Base-by-base conservation (phyloP, 2,888 invertebrate genomes). In the Macaria notata region DNA sequence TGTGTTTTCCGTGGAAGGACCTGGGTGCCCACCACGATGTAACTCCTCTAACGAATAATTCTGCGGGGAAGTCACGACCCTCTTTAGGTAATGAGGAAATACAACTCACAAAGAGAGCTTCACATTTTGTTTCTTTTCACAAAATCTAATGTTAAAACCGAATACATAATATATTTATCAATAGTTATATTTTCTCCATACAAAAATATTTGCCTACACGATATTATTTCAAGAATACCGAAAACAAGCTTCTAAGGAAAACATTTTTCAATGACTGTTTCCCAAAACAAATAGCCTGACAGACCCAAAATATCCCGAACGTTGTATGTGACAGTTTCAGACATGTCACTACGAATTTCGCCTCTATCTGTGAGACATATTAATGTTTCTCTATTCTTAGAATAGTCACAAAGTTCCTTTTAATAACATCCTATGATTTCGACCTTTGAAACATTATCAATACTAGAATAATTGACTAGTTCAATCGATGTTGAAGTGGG, bases 401-500 rank as follows among this genome's bases (percentile, higher is more conserved):
- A 43, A 49, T 7, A 42, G n/a, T 42, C 19, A 7, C 38, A 44
- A 42, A 19, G 31, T 43, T 45, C 7, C 31, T 36, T n/a, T 4
- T 45, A 29, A 30, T 50, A 50, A 29, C 30, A 44, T 29, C 50
- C 50, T 30, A 50, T 44, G 36, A 7, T 36, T 31, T 6, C 30
- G 43, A 50, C 50, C 50, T 50, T 42, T 41, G 33, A 33, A 31
- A 4, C 9, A 46, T 31, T 46, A 33, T 9, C 30, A 31, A 9
- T n/a, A 45, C n/a, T 31, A 45, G 41, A 52, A 46, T 52, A 45
- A 46, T 52, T 9, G 7, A 30, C 30, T 30, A 45, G 9, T 45
- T 38, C 45, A 46, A 56, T 52, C 31, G 52, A 52, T 41, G 36
- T 29, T 6, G 8, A 42, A 38, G 54, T 50, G 46, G 46, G 49